A percentile compares a stretch with the other conserved stretches of the same genome.
phyloP scores from a whole-genome alignment of 1,140 invertebrate species.

The Aphaenogaster floridana region DNA sequence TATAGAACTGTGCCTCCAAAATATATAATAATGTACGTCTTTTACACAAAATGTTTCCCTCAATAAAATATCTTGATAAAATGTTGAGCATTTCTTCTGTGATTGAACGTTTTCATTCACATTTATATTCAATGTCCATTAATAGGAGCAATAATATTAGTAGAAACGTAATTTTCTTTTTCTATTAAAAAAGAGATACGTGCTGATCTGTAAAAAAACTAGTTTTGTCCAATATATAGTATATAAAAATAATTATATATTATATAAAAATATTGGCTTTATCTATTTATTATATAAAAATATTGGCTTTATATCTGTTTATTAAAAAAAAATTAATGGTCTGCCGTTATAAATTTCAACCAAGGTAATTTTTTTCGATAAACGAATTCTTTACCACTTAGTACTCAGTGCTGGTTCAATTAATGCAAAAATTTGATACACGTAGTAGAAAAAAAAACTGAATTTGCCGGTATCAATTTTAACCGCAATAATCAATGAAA shows the following conservation, averaged over 20 bases:
- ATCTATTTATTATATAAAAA: not conserved
- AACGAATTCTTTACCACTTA: slow-evolving; percentile 39
- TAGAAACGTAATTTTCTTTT: not conserved
- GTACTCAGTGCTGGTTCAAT: not conserved
- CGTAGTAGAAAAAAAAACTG: not conserved
- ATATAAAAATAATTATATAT: not conserved
- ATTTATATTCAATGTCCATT: not conserved
- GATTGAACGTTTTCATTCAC: not conserved
- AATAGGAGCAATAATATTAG: not conserved
- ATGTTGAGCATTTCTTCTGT: not conserved
- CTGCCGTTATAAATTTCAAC: not conserved
- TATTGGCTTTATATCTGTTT: not conserved
- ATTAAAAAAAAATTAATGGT: not conserved
- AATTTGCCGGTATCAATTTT: slow-evolving; percentile 3
- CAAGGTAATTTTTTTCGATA: not conserved
- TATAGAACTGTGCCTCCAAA: not conserved
- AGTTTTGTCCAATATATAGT: not conserved
- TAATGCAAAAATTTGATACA: not conserved
- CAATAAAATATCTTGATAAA: not conserved
- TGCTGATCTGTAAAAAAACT: not conserved
- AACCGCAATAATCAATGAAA: slow-evolving; percentile 28
- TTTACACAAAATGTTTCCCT: not conserved
- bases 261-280: not conserved
- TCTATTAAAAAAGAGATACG: not conserved
- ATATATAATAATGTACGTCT: not conserved